Evolutionary conservation across 2,113 vertebrate genomes (phyloP).

Genomic region (Leptobrachium ailaonicum): DNA sequence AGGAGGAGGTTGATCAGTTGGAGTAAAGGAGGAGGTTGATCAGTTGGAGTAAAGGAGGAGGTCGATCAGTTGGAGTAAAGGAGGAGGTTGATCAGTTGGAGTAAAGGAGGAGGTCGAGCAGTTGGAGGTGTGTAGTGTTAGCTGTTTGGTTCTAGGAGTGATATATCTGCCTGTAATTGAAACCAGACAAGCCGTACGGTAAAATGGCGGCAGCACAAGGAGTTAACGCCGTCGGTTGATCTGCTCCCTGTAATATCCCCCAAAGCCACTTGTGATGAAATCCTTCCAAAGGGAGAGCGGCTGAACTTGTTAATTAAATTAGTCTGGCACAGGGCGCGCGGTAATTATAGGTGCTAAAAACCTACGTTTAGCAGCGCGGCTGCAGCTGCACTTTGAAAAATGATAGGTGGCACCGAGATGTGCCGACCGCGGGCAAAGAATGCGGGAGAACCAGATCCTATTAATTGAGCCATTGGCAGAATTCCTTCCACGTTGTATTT

Average conservation of each 20-base stretch:
- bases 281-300: slow-evolving; percentile 69
- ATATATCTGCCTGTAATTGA: too few relatives aligned
- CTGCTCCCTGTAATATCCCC: slow-evolving; percentile 53
- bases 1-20: too few relatives aligned
- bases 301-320: slow-evolving; percentile 77
- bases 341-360: slow-evolving; percentile 79
- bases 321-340: slow-evolving; percentile 69
- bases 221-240: slow-evolving; percentile 50
- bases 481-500: slow-evolving; percentile 64
- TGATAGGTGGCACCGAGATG: slow-evolving; percentile 68
- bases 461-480: slow-evolving; percentile 66
- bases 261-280: slow-evolving; percentile 60
- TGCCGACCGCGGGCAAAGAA: slow-evolving; percentile 70
- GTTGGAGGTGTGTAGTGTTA: too few relatives aligned
- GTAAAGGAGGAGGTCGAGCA: too few relatives aligned
- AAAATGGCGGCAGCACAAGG: not conserved
- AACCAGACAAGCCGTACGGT: too few relatives aligned
- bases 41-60: too few relatives aligned
- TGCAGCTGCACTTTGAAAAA: slow-evolving; percentile 70
- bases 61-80: too few relatives aligned
- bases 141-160: too few relatives aligned
- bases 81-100: too few relatives aligned
- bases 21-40: too few relatives aligned
- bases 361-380: slow-evolving; percentile 71
- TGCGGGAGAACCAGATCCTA: slow-evolving; percentile 72